Conservation (phyloP, 2,113 vertebrate genomes). For the Aspidoscelis tigris region DNA sequence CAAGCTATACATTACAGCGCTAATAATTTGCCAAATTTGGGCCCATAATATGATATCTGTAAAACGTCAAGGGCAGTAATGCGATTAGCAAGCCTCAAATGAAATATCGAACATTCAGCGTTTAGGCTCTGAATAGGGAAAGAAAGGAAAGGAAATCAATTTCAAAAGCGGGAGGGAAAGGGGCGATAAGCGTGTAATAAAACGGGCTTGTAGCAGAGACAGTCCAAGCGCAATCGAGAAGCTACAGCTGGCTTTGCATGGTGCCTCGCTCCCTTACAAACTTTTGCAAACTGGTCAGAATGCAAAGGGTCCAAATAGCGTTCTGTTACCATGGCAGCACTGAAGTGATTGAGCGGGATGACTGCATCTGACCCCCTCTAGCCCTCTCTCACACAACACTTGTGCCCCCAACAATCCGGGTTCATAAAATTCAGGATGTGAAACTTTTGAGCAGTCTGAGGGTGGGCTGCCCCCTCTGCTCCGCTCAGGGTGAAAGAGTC, state of each 20-base stretch:
- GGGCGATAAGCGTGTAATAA: conserved; percentile 86
- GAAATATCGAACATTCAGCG: conserved; percentile 90
- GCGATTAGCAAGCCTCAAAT: conserved; percentile 89
- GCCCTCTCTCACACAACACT: conserved; percentile 49
- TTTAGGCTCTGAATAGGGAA: conserved; percentile 85
- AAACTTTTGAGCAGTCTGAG: conserved; percentile 85
- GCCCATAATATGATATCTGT: conserved; percentile 92
- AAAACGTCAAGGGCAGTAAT: conserved; percentile 91
- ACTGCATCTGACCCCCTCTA: conserved; percentile 73
- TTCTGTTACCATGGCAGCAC: conserved; percentile 76
- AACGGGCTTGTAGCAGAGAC: conserved; percentile 77
- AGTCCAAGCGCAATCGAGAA: conserved; percentile 67
- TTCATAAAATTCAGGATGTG: conserved; percentile 88
- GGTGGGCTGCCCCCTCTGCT: conserved; percentile 81
- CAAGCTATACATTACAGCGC: conserved; percentile 90
- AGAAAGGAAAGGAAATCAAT: conserved; percentile 89
- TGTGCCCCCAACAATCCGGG: conserved; percentile 74
- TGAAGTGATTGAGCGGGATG: conserved; percentile 59
- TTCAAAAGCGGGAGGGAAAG: conserved; percentile 86
- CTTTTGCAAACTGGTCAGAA: conserved; percentile 66
- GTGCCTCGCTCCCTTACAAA: conserved; percentile 55
- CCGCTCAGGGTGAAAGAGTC: conserved; percentile 82
- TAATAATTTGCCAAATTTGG: conserved; percentile 92
- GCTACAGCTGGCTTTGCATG: conserved; percentile 69
- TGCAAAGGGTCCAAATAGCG: conserved; percentile 74